These are phyloP conservation scores for Tinea semifulvella DNA, from an alignment of 2,888 invertebrate genomes.

Conservation along the genomic window DNA sequence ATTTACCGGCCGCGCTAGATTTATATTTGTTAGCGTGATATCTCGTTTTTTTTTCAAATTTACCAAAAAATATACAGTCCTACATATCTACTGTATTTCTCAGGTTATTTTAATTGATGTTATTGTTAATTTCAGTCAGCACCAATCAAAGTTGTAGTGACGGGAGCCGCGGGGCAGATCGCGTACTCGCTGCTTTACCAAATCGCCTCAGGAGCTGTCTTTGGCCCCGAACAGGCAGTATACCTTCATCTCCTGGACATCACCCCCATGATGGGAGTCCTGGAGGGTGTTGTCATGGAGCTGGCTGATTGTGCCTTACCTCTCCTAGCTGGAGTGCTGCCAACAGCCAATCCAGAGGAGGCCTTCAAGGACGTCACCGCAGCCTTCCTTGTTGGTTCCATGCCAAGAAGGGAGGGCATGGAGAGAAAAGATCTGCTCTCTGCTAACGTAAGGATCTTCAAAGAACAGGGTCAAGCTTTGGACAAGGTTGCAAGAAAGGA, in stretches of 20 bases:
- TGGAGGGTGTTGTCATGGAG: conserved; percentile 99
- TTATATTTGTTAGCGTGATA: neutral
- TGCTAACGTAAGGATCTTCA: conserved; percentile 98
- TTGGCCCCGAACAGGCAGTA: conserved; percentile 88
- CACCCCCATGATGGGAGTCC: conserved; percentile 92
- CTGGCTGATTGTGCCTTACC: conserved; percentile 95
- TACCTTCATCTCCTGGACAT: conserved; percentile 94
- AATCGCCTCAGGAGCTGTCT: conserved; percentile 95
- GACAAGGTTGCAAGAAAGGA: conserved; percentile 90
- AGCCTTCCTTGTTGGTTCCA: conserved; percentile 96
- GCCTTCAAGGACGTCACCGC: conserved; percentile 97
- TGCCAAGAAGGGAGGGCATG: conserved; percentile 97
- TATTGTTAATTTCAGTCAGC: conserved; percentile 67
- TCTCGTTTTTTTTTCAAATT: no score
- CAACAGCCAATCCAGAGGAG: conserved; percentile 86
- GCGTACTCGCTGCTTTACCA: conserved; percentile 96
- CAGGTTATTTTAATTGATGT: neutral
- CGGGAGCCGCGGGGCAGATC: conserved; percentile 99
- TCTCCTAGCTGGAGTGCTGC: conserved; percentile 81
- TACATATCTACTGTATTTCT: neutral
- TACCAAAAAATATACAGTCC: neutral
- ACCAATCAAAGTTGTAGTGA: conserved; percentile 93
- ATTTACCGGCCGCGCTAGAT: neutral
- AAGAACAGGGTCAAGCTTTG: conserved; percentile 94
- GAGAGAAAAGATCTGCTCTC: conserved; percentile 97